Evolutionary conservation across 2,113 vertebrate genomes (phyloP).

Genomic region (Gavia stellata): DNA sequence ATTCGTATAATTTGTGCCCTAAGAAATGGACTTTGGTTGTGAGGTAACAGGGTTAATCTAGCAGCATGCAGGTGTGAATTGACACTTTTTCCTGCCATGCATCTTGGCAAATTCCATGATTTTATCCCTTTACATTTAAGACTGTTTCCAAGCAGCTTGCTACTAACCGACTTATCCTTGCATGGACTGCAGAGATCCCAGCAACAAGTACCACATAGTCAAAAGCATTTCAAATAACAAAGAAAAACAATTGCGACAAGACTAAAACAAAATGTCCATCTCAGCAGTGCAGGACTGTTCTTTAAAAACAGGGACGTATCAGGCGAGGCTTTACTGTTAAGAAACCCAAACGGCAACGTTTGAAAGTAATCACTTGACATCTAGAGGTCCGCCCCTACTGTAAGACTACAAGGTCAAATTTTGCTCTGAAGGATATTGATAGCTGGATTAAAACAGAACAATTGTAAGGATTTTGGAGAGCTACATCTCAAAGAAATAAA

Average conservation of each 20-base stretch:
- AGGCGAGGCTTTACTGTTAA: neutral
- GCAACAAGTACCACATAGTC: neutral
- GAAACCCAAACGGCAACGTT: neutral
- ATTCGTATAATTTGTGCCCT: neutral
- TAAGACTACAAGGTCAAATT: slow-evolving; percentile 8
- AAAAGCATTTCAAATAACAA: neutral
- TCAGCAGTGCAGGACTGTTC: neutral
- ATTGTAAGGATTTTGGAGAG: neutral
- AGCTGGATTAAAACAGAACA: neutral
- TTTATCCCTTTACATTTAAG: neutral
- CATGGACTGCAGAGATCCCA: neutral
- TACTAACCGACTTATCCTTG: neutral
- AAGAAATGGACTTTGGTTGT: neutral
- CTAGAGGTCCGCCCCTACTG: neutral
- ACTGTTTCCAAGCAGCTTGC: neutral
- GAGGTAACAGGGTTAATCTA: neutral
- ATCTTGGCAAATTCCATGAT: neutral
- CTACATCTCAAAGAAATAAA: neutral
- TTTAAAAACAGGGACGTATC: neutral
- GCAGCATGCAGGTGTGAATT: neutral
- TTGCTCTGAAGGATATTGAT: neutral
- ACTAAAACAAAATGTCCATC: neutral
- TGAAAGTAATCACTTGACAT: neutral
- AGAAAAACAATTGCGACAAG: neutral
- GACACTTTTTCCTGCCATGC: neutral